These are phyloP conservation scores for Ophion costatus DNA, from an alignment of 2,888 invertebrate species.

Conservation along the genomic window DNA sequence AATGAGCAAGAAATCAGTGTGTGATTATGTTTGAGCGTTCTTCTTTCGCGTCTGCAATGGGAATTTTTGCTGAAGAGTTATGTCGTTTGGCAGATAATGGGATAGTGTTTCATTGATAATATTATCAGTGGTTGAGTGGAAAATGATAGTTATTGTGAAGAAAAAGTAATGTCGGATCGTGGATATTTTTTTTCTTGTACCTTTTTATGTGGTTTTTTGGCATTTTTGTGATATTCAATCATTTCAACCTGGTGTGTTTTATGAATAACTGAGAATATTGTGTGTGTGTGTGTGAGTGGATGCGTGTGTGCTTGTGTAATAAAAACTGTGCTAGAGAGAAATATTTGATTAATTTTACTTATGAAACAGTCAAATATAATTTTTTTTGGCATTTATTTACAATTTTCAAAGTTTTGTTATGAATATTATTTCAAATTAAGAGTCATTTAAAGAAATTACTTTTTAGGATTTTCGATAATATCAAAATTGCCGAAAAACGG, in stretches of 20 bases:
- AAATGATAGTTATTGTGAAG: not conserved
- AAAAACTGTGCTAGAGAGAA: not conserved
- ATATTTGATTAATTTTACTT: not conserved
- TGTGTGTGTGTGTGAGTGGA: not conserved
- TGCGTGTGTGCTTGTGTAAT: not conserved
- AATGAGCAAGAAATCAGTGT: conserved; percentile 5
- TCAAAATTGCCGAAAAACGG: not conserved
- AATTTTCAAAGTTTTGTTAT: not conserved
- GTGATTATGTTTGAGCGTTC: not conserved
- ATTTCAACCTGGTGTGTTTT: not conserved
- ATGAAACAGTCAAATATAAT: not conserved
- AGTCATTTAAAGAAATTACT: not conserved
- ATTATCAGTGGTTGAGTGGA: not conserved
- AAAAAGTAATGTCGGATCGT: not conserved
- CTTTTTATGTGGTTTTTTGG: not conserved
- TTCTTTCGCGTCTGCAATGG: too few relatives aligned
- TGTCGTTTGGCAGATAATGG: not conserved
- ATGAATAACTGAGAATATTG: not conserved
- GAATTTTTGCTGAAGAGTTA: not conserved
- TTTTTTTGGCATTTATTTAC: not conserved
- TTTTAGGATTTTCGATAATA: not conserved
- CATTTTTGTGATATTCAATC: not conserved
- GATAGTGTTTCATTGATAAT: not conserved
- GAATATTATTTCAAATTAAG: not conserved
- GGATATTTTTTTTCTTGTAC: too few relatives aligned